Percentiles rank a stretch among this genome's conserved stretches.
Conservation (phyloP, 2,888 invertebrate genomes). For the Melieria crassipennis region DNA sequence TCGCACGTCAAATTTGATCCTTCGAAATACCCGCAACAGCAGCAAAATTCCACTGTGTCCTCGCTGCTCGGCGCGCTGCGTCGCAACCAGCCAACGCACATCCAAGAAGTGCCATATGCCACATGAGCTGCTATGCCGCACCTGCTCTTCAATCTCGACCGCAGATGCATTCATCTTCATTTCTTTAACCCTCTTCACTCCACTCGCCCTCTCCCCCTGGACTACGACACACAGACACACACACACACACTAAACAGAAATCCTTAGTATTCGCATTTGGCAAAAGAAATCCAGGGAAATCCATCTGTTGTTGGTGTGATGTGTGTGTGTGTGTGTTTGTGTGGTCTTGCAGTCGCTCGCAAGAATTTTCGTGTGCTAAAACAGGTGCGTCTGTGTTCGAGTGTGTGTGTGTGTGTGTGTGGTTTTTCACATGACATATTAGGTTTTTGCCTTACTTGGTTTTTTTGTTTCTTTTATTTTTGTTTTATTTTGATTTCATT, state of each 20-base stretch:
- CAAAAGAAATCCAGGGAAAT: conserved; percentile 25
- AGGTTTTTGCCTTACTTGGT: conserved; percentile 30
- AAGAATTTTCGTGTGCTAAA: conserved; percentile 21
- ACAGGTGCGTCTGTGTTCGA: background rate
- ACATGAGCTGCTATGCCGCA: too few species aligned
- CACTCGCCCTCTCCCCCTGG: too few species aligned
- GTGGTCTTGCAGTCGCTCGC: conserved; percentile 12
- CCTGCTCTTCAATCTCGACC: conserved; percentile 45
- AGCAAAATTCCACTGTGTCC: conserved; percentile 17
- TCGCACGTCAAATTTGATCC: conserved; percentile 60
- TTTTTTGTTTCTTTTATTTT: conserved; percentile 4
- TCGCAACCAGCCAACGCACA: conserved; percentile 16
- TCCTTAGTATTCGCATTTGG: conserved; percentile 17
- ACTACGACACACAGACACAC: background rate
- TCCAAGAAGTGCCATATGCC: too few species aligned
- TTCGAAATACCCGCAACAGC: conserved; percentile 37
- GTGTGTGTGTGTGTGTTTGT: conserved; percentile 10
- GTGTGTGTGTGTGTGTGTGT: conserved; percentile 21
- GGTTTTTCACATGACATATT: conserved; percentile 49
- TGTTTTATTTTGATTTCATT: conserved; percentile 5
- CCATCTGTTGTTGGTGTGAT: conserved; percentile 20
- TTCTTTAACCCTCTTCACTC: conserved; percentile 38
- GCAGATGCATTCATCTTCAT: conserved; percentile 60
- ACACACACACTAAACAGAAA: background rate
- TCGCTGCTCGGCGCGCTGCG: conserved; percentile 29